A percentile compares a stretch with the other conserved stretches of the same genome.
These are phyloP conservation scores for Bombyx huttoni DNA, from an alignment of 2,888 invertebrate genomes.

Conservation along the genomic window DNA sequence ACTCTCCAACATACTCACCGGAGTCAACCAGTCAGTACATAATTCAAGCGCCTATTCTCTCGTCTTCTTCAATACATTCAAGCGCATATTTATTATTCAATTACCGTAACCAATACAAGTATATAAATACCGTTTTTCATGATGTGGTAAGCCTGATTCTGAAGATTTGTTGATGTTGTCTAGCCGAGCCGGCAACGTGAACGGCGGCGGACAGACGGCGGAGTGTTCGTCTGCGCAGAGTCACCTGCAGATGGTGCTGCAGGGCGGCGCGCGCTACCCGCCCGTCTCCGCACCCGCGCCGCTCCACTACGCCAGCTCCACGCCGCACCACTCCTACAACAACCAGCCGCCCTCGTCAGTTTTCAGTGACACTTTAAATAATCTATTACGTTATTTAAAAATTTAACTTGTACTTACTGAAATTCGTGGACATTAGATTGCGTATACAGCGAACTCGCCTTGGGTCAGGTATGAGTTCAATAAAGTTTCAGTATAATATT, in stretches of 20 bases:
- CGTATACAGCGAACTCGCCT: no score
- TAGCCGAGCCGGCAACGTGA: constrained; percentile 39
- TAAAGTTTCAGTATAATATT: no score
- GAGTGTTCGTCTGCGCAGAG: constrained; percentile 24
- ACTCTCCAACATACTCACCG: constrained; percentile 38
- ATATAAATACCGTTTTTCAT: no score
- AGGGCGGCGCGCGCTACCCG: constrained; percentile 31
- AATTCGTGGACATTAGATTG: no score
- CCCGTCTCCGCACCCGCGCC: constrained; percentile 35
- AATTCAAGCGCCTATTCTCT: no score
- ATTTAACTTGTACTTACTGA: no score
- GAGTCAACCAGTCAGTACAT: constrained; percentile 23
- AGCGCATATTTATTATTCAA: no score
- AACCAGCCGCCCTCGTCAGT: constrained; percentile 26
- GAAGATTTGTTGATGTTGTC: constrained; percentile 1
- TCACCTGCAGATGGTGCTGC: constrained; percentile 64
- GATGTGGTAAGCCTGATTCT: neutral
- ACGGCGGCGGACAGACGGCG: constrained; percentile 29
- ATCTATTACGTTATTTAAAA: no score
- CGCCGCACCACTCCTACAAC: constrained; percentile 33
- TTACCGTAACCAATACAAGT: no score
- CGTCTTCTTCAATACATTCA: no score
- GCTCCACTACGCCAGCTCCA: constrained; percentile 34
- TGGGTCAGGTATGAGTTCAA: no score
- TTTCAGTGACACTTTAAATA: neutral